These are phyloP conservation scores for Drymodes brunneopygia DNA, from an alignment of 2,113 vertebrate genomes.

Conservation along the genomic window DNA sequence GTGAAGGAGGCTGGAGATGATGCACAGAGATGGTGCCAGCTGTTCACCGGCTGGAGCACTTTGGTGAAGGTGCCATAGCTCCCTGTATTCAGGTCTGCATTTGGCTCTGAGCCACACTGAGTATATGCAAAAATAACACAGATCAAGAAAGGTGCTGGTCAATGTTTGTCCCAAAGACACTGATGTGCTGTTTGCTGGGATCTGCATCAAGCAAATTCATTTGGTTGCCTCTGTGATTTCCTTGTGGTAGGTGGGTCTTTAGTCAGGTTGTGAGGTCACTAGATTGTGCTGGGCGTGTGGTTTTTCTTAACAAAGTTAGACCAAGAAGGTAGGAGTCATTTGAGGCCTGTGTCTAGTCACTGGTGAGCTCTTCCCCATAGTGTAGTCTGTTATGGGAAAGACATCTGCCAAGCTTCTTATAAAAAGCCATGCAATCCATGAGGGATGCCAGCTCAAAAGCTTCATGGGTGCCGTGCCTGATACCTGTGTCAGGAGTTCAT, in stretches of 20 bases:
- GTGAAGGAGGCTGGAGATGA: not conserved
- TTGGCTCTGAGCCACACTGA: not conserved
- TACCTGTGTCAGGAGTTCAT: not conserved
- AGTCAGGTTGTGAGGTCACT: not conserved
- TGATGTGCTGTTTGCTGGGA: not conserved
- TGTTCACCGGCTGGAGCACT: not conserved
- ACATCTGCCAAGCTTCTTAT: not conserved
- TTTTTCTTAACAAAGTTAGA: not conserved
- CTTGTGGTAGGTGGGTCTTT: not conserved
- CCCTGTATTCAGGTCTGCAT: not conserved
- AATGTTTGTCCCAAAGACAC: fast-evolving
- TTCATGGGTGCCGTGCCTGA: not conserved
- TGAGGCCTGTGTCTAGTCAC: not conserved
- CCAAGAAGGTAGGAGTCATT: not conserved
- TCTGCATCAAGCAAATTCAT: not conserved
- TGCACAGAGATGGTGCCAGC: not conserved
- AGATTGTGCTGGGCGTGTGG: not conserved
- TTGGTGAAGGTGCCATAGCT: not conserved
- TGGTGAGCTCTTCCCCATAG: not conserved
- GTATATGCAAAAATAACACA: not conserved
- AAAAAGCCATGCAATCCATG: not conserved
- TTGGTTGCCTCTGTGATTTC: not conserved
- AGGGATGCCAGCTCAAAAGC: not conserved
- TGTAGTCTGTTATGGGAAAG: not conserved
- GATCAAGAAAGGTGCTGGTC: not conserved